phyloP scores from a whole-genome alignment of 2,797 vertebrate genomes.

The Corythornis leucogaster region DNA sequence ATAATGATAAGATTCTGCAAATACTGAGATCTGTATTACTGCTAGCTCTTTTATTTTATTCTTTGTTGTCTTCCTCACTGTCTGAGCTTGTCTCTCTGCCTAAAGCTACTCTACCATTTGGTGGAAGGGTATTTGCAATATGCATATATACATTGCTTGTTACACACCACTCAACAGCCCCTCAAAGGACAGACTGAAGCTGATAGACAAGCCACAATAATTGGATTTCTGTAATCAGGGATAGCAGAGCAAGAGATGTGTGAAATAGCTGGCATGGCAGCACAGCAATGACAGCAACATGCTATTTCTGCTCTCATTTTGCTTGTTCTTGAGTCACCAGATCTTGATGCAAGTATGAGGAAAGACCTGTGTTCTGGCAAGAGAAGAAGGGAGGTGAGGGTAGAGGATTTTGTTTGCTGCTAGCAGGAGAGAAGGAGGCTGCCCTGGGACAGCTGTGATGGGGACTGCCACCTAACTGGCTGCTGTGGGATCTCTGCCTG shows the following conservation, averaged over 20 bases:
- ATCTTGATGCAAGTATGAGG: accelerated
- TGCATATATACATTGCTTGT: background rate
- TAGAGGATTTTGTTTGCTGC: background rate
- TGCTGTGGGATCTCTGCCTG: background rate
- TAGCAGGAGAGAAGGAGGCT: background rate
- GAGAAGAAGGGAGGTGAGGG: background rate
- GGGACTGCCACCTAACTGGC: background rate
- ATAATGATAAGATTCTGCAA: background rate
- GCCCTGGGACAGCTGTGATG: background rate
- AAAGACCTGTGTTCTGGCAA: background rate
- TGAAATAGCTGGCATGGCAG: background rate
- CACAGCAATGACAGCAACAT: background rate
- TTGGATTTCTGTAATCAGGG: background rate
- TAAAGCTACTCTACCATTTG: background rate
- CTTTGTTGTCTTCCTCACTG: background rate
- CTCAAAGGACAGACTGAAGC: background rate
- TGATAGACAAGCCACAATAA: background rate
- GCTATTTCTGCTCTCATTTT: background rate
- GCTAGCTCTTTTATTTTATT: background rate
- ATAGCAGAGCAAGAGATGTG: background rate
- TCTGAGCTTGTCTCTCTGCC: background rate
- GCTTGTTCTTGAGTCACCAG: background rate
- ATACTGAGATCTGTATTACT: background rate
- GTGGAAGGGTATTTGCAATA: background rate
- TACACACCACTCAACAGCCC: background rate